Conservation (phyloP, 2,797 vertebrate species). For the Centroberyx gerrardi region DNA sequence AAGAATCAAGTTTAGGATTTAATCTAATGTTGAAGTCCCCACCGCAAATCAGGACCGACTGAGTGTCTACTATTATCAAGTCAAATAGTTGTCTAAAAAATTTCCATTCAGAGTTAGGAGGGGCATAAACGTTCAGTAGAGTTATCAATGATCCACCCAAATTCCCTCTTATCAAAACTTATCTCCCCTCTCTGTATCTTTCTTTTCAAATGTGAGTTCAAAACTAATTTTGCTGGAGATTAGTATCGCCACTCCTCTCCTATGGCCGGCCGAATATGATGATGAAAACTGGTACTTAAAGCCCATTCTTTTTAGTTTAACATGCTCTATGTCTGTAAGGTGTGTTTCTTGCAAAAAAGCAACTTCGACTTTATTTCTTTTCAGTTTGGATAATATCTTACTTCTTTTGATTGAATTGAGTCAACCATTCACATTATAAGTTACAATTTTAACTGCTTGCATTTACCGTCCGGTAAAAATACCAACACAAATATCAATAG, state of each 20-base stretch:
- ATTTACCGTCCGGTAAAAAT: no score
- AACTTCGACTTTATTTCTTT: not conserved
- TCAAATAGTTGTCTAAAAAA: slow-evolving; percentile 14
- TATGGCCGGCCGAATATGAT: not conserved
- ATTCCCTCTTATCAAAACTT: slow-evolving; percentile 4
- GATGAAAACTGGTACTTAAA: slow-evolving; percentile 28
- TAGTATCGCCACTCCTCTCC: slow-evolving; percentile 14
- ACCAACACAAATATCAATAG: no score
- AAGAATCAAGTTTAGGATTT: not conserved
- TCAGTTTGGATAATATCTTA: slow-evolving; percentile 15
- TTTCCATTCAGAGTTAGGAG: slow-evolving; percentile 9
- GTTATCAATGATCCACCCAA: not conserved
- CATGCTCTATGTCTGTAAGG: slow-evolving; percentile 16
- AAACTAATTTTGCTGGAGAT: not conserved
- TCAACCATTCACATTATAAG: slow-evolving; percentile 25
- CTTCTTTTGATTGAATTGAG: slow-evolving; percentile 15
- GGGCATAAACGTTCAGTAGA: not conserved
- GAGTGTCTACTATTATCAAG: not conserved
- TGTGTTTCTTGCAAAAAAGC: no score
- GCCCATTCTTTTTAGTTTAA: slow-evolving; percentile 16
- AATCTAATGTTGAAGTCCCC: slow-evolving; percentile 6
- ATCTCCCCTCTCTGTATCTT: slow-evolving; percentile 18
- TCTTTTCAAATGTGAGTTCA: slow-evolving; percentile 3
- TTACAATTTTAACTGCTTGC: slow-evolving; percentile 21
- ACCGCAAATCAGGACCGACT: not conserved